Evolutionary conservation across 2,113 vertebrate genomes (phyloP).

Genomic region (Gambusia holbrooki): DNA sequence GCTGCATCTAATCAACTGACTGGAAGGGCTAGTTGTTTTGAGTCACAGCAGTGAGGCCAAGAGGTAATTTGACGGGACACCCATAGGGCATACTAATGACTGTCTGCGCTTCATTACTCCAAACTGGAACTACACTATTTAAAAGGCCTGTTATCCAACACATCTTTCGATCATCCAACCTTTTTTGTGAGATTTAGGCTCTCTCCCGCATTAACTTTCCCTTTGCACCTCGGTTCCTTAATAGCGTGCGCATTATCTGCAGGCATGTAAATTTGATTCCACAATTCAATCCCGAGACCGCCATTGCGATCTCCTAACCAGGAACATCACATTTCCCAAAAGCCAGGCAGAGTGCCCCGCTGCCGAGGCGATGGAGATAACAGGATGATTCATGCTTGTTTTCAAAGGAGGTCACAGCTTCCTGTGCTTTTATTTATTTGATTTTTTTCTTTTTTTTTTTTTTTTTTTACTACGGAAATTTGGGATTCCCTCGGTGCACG

Average conservation of each 20-base stretch:
- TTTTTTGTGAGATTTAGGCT: conserved; percentile 30
- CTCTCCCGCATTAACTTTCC: conserved; percentile 21
- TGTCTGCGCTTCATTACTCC: conserved; percentile 50
- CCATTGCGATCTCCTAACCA: conserved; percentile 44
- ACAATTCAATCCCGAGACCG: conserved; percentile 35
- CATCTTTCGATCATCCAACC: conserved; percentile 42
- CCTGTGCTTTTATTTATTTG: conserved; percentile 40
- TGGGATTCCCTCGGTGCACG: conserved; percentile 73
- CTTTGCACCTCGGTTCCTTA: conserved; percentile 21
- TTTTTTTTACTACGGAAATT: conserved; percentile 65
- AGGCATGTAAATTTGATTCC: conserved; percentile 40
- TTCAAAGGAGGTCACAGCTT: conserved; percentile 74
- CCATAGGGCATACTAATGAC: conserved; percentile 71
- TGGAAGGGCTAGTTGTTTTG: conserved; percentile 63
- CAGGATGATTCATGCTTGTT: conserved; percentile 73
- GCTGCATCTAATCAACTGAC: conserved; percentile 69
- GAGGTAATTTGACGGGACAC: conserved; percentile 70
- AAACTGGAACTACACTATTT: conserved; percentile 37
- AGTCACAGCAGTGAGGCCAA: conserved; percentile 50
- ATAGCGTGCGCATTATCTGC: conserved; percentile 44
- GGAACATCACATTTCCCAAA: conserved; percentile 60
- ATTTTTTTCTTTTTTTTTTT: conserved; percentile 61
- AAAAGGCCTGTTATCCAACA: conserved; percentile 44
- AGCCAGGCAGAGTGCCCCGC: conserved; percentile 49
- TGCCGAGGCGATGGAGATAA: conserved; percentile 67